Base-by-base conservation (phyloP, 2,888 invertebrate genomes). In the Apoderus coryli region DNA sequence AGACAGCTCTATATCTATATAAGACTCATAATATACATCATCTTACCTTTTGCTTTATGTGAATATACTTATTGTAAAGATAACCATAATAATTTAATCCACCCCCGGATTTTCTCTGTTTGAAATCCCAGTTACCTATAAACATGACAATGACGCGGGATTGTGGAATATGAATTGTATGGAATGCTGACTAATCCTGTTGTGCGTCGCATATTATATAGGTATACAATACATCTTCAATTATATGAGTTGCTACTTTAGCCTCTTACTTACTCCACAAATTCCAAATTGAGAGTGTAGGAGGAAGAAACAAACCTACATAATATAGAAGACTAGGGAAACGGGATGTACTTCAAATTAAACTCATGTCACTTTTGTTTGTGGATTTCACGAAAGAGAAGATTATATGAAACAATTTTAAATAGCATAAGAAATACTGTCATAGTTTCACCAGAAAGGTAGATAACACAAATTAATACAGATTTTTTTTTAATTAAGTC, bases 21-120 rank as follows among this genome's bases (percentile, higher is more conserved):
- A n/a, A n/a, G n/a, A n/a, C 44, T 45, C 44, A 32, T 43, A 42
- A 37, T 48, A 49, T 53, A 54, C 54, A 54, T 54, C 52, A 53
- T 44, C 50, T 53, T 53, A 50, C n/a, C n/a, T n/a, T n/a, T n/a
- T n/a, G n/a, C n/a, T n/a, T n/a, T n/a, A n/a, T n/a, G n/a, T n/a
- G n/a, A n/a, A n/a, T n/a, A n/a, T n/a, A n/a, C n/a, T n/a, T n/a
- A n/a, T n/a, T n/a, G n/a, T 51, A 55, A 53, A 53, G 55, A 56
- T 56, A 56, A 54, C 54, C 50, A 47, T 56, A 54, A 55, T 56
- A 55, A 57, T 57, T 56, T 54, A 56, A 56, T 54, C 49, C 48
- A 44, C 46, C 47, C 45, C 36, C 42, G 38, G 37, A 41, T 39
- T 32, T 39, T 39, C 31, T 31, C 39, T 36, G 31, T 37, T 44